phyloP scores from a whole-genome alignment of 2,797 vertebrate species.

The Liparis tanakae region DNA sequence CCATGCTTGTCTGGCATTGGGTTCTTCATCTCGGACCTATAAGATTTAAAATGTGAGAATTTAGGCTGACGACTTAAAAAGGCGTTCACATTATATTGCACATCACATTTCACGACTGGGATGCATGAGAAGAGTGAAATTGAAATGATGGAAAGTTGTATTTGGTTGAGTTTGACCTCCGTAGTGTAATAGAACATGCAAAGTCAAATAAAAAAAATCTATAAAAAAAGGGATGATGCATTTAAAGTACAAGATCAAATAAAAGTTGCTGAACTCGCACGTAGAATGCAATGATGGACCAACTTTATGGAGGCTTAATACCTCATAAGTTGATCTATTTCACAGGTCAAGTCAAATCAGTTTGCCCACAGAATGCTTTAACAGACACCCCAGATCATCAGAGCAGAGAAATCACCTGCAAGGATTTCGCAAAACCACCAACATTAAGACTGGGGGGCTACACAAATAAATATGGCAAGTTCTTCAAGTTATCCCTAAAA shows the following conservation, averaged over 20 bases:
- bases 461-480: slow-evolving; percentile 3
- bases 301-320: slow-evolving; percentile 27
- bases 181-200: slow-evolving; percentile 51
- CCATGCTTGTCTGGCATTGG: slow-evolving; percentile 88
- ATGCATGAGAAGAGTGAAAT: slow-evolving; percentile 12
- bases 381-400: not conserved
- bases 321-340: slow-evolving; percentile 6
- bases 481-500: slow-evolving; percentile 19
- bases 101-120: not conserved
- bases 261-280: slow-evolving; percentile 2
- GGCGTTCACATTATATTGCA: slow-evolving; percentile 3
- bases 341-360: not conserved
- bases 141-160: slow-evolving; percentile 22
- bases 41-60: slow-evolving; percentile 49
- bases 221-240: not conserved
- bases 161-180: slow-evolving; percentile 82
- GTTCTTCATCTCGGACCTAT: slow-evolving; percentile 89
- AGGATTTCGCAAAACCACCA: slow-evolving; percentile 9
- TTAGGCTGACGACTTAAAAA: not conserved
- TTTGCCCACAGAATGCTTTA: not conserved
- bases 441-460: not conserved
- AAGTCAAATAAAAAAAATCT: slow-evolving; percentile 23
- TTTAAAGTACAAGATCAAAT: slow-evolving; percentile 13
- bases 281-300: slow-evolving; percentile 19
- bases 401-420: not conserved